Percentiles rank a stretch among this genome's conserved stretches.
phyloP scores from a whole-genome alignment of 1,140 invertebrate species.

The Daktulosphaira vitifoliae region DNA sequence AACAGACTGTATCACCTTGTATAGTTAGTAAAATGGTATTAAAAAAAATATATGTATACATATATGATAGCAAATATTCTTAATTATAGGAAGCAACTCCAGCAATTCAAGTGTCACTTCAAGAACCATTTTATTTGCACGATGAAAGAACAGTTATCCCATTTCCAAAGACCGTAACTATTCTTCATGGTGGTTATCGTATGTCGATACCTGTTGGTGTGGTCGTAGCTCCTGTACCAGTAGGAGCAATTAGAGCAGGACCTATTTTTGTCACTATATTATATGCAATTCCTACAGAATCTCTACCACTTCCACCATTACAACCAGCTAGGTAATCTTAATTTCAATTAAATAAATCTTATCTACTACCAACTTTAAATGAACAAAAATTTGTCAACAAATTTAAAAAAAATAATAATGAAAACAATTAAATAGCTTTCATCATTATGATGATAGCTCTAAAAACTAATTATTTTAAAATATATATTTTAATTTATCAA shows the following conservation, averaged over 20 bases:
- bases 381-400: no score
- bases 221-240: slow-evolving; percentile 39
- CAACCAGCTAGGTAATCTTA: background rate
- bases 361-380: no score
- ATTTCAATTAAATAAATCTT: no score
- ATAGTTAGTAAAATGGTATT: no score
- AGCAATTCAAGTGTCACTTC: slow-evolving; percentile 39
- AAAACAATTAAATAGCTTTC: no score
- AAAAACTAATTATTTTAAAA: no score
- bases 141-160: slow-evolving; percentile 33
- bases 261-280: slow-evolving; percentile 38
- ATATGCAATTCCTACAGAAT: slow-evolving; percentile 39
- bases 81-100: slow-evolving; percentile 39
- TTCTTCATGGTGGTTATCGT: slow-evolving; percentile 39
- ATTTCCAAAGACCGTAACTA: slow-evolving; percentile 38
- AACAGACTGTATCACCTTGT: no score
- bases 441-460: no score
- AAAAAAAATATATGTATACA: no score
- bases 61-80: no score
- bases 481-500: no score
- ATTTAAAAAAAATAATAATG: no score
- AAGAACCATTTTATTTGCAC: slow-evolving; percentile 37
- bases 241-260: slow-evolving; percentile 17
- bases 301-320: slow-evolving; percentile 20
- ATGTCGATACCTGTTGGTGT: slow-evolving; percentile 39